Base-by-base conservation (phyloP, 2,113 vertebrate species). In the Varanus salvator region DNA sequence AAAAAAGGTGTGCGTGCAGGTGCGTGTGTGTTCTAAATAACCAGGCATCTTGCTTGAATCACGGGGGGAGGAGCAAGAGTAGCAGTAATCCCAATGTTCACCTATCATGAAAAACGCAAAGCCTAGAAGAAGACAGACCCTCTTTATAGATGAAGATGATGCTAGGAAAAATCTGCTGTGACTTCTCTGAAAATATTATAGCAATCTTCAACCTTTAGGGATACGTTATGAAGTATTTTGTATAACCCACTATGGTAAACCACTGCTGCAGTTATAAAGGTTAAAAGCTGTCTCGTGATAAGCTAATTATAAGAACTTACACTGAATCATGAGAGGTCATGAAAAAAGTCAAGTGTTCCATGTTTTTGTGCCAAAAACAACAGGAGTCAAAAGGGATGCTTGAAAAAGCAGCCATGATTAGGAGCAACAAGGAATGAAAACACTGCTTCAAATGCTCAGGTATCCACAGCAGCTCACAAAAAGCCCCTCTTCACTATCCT, bases 251-350 rank as follows among this genome's bases (percentile, higher is more conserved):
- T 75, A 52, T 27, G 54, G 75, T 50, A 75, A 38, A 84, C 57
- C 38, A 64, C 11, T n/a, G 21, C 57, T 76, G 54, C 54, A 84
- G 11, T 57, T 34, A 27, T 76, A 44, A 69, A 78, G 86, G 44
- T 66, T 80, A 87, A 50, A 19, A 50, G 11, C 25, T 89, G 27
- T 84, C 69, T 50, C 38, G 29, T 52, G 72, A 14, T 60, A 87
- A 8, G 19, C 71, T 76, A 88, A 76, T 75, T 84, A 76, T 29
- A 89, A 89, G 38, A 76, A 76, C 57, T n/a, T 83, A 34, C 8
- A 84, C 27, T 14, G 12, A 77, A 87, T 6, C 38, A 87, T 68
- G 54, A 68, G 27, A 27, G 72, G 74, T 77, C 38, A 64, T 76
- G n/a, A 87, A 60, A 48, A 87, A 74, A 74, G 23, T 68, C 60